A percentile compares a stretch with the other conserved stretches of the same genome.
These are phyloP conservation scores for Ammospiza nelsoni DNA, from an alignment of 2,113 vertebrate genomes.

Conservation along the genomic window DNA sequence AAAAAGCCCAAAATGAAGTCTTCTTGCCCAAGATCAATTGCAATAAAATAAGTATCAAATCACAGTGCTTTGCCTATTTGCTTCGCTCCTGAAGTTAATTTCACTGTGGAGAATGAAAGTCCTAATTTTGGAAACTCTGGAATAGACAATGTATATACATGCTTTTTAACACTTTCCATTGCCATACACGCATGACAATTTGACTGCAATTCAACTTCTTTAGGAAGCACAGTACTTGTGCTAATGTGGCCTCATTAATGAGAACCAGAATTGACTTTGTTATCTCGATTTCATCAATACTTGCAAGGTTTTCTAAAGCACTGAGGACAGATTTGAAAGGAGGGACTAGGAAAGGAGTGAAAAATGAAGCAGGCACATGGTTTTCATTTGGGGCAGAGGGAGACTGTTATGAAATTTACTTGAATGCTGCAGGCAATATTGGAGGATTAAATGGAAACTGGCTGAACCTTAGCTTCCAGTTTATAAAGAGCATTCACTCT, in stretches of 20 bases:
- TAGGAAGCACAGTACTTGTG: slow-evolving; percentile 26
- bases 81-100: not conserved
- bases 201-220: not conserved
- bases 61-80: not conserved
- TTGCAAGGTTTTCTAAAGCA: slow-evolving; percentile 51
- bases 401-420: slow-evolving; percentile 59
- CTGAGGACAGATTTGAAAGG: slow-evolving; percentile 12
- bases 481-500: slow-evolving; percentile 69
- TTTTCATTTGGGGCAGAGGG: slow-evolving; percentile 69
- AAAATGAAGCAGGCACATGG: slow-evolving; percentile 65
- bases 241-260: slow-evolving; percentile 50
- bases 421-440: slow-evolving; percentile 70
- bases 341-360: not conserved
- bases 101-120: not conserved
- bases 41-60: not conserved
- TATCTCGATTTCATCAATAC: slow-evolving; percentile 13
- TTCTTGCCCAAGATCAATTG: not conserved
- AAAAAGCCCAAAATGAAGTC: not conserved
- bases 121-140: not conserved
- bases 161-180: not conserved
- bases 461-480: slow-evolving; percentile 55
- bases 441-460: slow-evolving; percentile 74
- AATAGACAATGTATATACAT: not conserved
- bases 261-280: not conserved
- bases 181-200: not conserved